Conservation (phyloP, 2,797 vertebrate genomes). For the Trachops cirrhosus region DNA sequence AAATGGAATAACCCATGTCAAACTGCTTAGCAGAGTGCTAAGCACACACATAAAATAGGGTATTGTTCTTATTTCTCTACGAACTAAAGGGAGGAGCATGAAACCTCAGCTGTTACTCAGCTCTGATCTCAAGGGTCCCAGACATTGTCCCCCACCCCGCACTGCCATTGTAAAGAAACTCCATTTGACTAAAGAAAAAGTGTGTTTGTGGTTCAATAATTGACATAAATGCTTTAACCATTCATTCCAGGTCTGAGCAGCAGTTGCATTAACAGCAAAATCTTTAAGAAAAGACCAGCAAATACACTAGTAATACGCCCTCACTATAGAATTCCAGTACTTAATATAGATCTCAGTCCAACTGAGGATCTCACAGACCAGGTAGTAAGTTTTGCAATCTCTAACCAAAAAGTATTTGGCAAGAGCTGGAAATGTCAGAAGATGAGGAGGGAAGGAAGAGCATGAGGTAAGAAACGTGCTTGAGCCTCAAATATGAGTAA, state of each 20-base stretch:
- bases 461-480: constrained; percentile 23
- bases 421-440: constrained; percentile 9
- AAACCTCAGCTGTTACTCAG: not conserved
- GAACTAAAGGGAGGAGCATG: not conserved
- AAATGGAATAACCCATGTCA: not conserved
- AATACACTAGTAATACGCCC: not conserved
- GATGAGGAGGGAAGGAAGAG: constrained; percentile 22
- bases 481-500: constrained; percentile 11
- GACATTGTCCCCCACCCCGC: not conserved
- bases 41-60: not conserved
- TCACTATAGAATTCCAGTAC: not conserved
- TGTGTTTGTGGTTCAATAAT: not conserved
- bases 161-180: not conserved
- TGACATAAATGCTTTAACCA: not conserved
- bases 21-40: not conserved
- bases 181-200: not conserved
- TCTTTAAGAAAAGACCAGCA: not conserved
- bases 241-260: not conserved
- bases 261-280: not conserved
- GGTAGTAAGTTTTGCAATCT: not conserved
- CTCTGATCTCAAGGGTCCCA: not conserved
- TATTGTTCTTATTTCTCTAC: not conserved
- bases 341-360: not conserved
- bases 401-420: not conserved
- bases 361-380: not conserved